Evolutionary conservation across 2,888 invertebrate genomes (phyloP).

Genomic region (Limnephilus auricula): DNA sequence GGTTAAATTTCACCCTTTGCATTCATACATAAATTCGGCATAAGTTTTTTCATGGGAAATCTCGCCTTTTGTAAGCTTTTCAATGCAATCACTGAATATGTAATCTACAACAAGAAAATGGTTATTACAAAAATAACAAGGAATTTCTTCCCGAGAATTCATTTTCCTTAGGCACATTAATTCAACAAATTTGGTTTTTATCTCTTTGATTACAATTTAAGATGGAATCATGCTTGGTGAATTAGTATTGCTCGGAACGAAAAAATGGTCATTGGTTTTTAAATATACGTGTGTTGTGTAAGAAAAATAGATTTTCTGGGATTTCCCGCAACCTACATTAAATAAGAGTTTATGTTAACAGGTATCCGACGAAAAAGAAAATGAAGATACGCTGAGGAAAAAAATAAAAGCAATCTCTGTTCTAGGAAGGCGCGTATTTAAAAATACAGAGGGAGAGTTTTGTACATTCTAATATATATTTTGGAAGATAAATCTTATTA

Average conservation of each 20-base stretch:
- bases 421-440: background rate
- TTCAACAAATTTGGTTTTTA: background rate
- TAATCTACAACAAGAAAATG: background rate
- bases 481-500: background rate
- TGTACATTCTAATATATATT: background rate
- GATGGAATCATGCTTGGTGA: background rate
- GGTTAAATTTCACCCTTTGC: slow-evolving; percentile 59
- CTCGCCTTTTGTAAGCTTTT: background rate
- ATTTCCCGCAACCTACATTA: background rate
- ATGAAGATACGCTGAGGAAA: background rate
- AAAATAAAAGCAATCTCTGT: background rate
- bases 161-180: background rate
- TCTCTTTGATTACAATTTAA: background rate
- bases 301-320: background rate
- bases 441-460: background rate
- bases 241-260: background rate
- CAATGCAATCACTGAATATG: background rate
- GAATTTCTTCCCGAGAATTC: background rate
- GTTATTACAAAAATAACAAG: background rate
- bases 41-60: slow-evolving; percentile 57
- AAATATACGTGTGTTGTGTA: background rate
- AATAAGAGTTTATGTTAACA: background rate
- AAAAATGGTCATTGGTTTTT: background rate
- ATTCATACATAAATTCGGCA: slow-evolving; percentile 62
- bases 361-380: background rate